Base-by-base conservation (phyloP, 92 coral and sea anemone species). In the Epizoanthus fatuus region DNA sequence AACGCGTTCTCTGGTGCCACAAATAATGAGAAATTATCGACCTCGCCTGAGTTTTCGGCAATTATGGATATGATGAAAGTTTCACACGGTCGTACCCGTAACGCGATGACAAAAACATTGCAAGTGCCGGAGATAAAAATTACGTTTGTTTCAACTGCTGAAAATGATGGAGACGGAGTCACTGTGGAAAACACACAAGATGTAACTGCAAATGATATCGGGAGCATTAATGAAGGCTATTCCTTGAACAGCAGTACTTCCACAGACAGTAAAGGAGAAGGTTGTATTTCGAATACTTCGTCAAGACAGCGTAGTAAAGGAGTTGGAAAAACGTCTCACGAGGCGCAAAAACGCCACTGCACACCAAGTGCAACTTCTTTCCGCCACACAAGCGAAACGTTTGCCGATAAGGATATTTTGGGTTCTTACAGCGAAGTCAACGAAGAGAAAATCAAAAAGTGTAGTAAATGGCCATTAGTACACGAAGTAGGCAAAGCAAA, bases 21-120 rank as follows among this genome's bases (percentile, higher is more conserved):
- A 37, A 14, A 17, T 37, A 32, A 17, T 37, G 7, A 66, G 72
- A 16, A 42, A 5, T 14, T 70, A 4, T 70, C 75, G 57, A 40
- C 75, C 19, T 70, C 75, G n/a, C 75, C 75, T 13, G 75, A 70
- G 11, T 70, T 70, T 47, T 70, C 75, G 22, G 49, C 75, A 70
- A 70, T 70, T 42, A 70, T 70, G 75, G 40, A 70, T 17, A 58
- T 47, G 5, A 70, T 70, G 75, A 70, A 42, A 32, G 40, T 70
- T 6, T 22, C 75, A 7, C 57, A 35, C 19, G 13, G 15, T 40
- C 17, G 55, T 54, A 12, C 49, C 15, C 15, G 12, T 39, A 70
- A 39, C 1, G 49, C 45, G 7, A 4, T 15, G 14, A 42, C 40
- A 16, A 5, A 44, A 47, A 44, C 57, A 15, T 20, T 70, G 6